These are phyloP conservation scores for Sebastes reedi DNA, from an alignment of 2,797 vertebrate genomes.

Conservation along the genomic window DNA sequence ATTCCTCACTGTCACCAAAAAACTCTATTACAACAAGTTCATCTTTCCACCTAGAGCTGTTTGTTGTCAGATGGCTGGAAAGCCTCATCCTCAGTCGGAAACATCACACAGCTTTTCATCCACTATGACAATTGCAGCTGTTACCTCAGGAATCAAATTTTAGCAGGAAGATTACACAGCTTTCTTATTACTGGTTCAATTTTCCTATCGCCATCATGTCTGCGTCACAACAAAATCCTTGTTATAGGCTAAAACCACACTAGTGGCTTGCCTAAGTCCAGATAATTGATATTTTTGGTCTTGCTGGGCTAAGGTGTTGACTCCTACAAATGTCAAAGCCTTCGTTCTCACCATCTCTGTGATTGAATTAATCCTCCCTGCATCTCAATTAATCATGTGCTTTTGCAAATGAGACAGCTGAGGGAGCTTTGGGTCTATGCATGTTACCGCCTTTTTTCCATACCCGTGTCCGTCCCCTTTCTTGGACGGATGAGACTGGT, in stretches of 20 bases:
- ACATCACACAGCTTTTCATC: conserved; percentile 36
- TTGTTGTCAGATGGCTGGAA: conserved; percentile 36
- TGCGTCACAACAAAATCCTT: conserved; percentile 5
- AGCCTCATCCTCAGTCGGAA: conserved; percentile 3
- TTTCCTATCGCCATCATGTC: conserved; percentile 1
- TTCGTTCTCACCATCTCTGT: conserved; percentile 18
- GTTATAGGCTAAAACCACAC: background rate
- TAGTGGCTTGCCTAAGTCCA: background rate
- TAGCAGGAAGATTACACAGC: conserved; percentile 7
- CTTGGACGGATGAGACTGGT: conserved; percentile 8
- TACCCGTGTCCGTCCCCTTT: background rate
- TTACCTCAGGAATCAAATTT: conserved; percentile 21
- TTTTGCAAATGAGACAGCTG: conserved; percentile 38
- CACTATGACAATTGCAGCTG: background rate
- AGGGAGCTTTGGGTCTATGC: background rate
- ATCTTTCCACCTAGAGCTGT: conserved; percentile 43
- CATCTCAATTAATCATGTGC: conserved; percentile 58
- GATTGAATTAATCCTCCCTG: conserved; percentile 46
- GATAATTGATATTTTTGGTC: conserved; percentile 47
- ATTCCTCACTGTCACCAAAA: conserved; percentile 65
- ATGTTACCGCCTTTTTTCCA: conserved; percentile 5
- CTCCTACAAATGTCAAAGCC: conserved; percentile 46
- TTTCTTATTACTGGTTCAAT: conserved; percentile 1
- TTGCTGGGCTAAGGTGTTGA: conserved; percentile 27
- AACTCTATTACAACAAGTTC: conserved; percentile 57